Percentiles rank a stretch among this genome's conserved stretches.
phyloP scores from a whole-genome alignment of 2,888 invertebrate genomes.

The Habroteleia sp. region DNA sequence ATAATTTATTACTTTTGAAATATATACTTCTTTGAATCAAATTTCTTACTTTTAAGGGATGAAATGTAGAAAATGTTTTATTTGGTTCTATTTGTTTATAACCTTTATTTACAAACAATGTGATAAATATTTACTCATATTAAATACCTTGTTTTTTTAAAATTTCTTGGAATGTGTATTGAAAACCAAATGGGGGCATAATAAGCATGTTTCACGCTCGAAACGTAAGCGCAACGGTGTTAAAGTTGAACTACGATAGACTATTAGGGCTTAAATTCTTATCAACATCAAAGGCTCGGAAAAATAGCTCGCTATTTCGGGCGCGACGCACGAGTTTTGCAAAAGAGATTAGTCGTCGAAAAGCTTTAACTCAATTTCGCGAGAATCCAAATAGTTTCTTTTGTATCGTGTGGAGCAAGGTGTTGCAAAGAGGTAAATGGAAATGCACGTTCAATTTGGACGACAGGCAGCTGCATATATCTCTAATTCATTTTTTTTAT shows the following conservation, averaged over 20 bases:
- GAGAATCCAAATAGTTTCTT: constrained; percentile 62
- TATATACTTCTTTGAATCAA: no score
- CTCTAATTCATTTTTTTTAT: constrained; percentile 21
- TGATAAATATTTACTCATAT: no score
- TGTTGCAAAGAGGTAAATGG: constrained; percentile 61
- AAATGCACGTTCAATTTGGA: constrained; percentile 56
- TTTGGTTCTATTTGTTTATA: no score
- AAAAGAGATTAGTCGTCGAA: constrained; percentile 63
- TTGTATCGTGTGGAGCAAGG: constrained; percentile 50
- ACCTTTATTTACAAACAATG: no score
- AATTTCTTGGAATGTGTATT: no score
- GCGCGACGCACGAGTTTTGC: constrained; percentile 48
- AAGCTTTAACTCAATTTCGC: constrained; percentile 64
- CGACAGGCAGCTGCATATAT: constrained; percentile 34
- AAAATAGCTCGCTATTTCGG: constrained; percentile 36
- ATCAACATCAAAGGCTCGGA: constrained; percentile 52
- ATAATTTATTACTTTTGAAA: no score
- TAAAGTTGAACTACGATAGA: constrained; percentile 52
- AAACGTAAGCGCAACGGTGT: constrained; percentile 19
- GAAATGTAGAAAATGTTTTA: no score
- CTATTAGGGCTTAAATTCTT: constrained; percentile 53
- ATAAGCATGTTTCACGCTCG: constrained; percentile 30
- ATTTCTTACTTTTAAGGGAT: no score
- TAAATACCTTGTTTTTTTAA: no score
- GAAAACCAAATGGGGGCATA: no score